Base-by-base conservation (phyloP, 53 echinoderm and acorn worm genomes). In the Holothuria scabra region DNA sequence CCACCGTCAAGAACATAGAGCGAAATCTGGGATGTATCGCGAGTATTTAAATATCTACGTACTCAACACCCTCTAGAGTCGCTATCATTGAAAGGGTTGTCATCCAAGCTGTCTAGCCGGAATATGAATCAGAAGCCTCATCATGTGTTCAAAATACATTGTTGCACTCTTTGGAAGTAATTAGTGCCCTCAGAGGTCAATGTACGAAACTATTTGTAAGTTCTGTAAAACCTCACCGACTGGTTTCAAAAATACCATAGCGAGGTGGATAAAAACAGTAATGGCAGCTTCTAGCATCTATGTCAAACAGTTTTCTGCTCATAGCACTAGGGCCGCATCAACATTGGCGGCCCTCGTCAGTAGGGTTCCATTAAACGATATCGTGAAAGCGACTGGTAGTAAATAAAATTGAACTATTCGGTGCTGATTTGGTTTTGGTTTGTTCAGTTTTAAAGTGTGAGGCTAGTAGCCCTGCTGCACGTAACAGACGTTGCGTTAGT, bases 271-370 rank as follows among this genome's bases (percentile, higher is more conserved):
- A 29, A 80, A 60, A n/a, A 21, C 18, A 31, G 33, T 61, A 21
- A n/a, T 80, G 62, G 7, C 10, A 19, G 21, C 34, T 28, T 28
- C 35, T 7, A 62, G 81, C 8, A 22, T 80, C 29, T 33, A 80
- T 30, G 62, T 31, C 21, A 60, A 6, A 21, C 31, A n/a, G 19
- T 80, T 30, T 34, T 28, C 41, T 28, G 81, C 60, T 8, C 81
- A 80, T 60, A 80, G 81, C 61, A 59, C 81, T 13, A 59, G 81
- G 41, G 59, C 61, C 19, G 81, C 81, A 12, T 28, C 81, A 22
- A 29, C 35, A 18, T 60, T 34, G 20, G 61, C 59, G 8, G 61
- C 62, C 22, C 19, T 20, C n/a, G 21, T 5, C 60, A 80, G 38
- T 28, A 33, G 21, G 21, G 59, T 59, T 24, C 62, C 81, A 28